These are phyloP conservation scores for Hippopotamyrus pictus DNA, from an alignment of 2,797 vertebrate genomes.

Conservation along the genomic window DNA sequence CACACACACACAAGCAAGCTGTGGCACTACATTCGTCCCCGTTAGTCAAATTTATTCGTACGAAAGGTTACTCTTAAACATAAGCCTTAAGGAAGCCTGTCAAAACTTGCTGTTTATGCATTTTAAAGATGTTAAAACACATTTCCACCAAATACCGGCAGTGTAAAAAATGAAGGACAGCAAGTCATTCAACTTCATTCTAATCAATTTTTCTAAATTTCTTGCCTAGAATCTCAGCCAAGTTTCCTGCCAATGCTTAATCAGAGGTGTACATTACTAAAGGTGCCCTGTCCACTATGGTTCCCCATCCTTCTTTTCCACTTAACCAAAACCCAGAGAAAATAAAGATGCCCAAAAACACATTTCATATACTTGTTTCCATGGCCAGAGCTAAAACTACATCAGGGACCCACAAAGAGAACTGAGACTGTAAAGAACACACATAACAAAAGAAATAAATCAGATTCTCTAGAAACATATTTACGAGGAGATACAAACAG, in stretches of 20 bases:
- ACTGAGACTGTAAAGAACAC: background rate
- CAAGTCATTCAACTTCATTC: background rate
- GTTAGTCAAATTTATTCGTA: background rate
- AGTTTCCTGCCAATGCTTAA: background rate
- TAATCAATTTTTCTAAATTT: background rate
- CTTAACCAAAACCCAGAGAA: background rate
- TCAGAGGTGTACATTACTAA: background rate
- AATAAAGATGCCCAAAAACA: background rate
- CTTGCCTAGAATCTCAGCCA: background rate
- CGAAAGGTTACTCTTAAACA: background rate
- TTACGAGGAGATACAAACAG: background rate
- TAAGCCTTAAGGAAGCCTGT: background rate
- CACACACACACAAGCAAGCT: background rate
- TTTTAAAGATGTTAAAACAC: background rate
- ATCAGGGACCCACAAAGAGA: background rate
- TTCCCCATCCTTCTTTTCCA: background rate
- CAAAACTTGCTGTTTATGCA: background rate
- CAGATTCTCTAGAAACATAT: background rate
- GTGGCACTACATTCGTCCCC: background rate
- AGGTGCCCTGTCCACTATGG: background rate
- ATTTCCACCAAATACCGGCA: background rate
- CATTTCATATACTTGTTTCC: background rate
- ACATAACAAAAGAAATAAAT: background rate
- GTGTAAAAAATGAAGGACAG: background rate
- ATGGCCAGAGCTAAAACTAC: background rate